Percentiles rank a stretch among this genome's conserved stretches.
phyloP scores from a whole-genome alignment of 2,797 vertebrate species.

The Petrocephalus schoutedeni region DNA sequence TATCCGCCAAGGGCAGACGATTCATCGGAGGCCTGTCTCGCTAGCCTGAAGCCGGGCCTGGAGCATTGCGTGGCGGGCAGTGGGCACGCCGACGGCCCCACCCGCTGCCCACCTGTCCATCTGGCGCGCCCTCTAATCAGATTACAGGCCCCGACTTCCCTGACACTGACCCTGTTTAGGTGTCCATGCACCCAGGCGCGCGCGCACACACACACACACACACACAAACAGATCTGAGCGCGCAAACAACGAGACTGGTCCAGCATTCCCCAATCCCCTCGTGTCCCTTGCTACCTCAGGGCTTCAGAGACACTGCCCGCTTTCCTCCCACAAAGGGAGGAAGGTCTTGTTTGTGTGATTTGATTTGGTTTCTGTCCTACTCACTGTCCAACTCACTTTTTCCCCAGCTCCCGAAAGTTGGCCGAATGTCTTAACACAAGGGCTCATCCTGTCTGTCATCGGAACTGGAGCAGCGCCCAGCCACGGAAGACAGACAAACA shows the following conservation, averaged over 20 bases:
- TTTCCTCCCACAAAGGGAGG: neutral
- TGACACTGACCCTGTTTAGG: neutral
- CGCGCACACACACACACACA: neutral
- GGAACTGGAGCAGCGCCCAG: neutral
- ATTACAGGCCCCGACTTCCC: constrained; percentile 4
- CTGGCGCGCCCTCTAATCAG: constrained; percentile 30
- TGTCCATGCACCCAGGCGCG: neutral
- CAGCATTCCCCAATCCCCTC: neutral
- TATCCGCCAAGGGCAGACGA: constrained; percentile 43
- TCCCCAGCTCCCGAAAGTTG: neutral
- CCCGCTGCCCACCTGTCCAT: constrained; percentile 38
- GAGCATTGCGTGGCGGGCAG: constrained; percentile 50
- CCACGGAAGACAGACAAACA: neutral
- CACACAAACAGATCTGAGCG: neutral
- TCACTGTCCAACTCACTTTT: neutral
- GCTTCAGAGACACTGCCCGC: neutral
- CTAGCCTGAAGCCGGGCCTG: constrained; percentile 42
- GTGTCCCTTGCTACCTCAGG: neutral
- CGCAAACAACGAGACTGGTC: neutral
- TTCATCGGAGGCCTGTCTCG: constrained; percentile 7
- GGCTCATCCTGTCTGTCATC: neutral
- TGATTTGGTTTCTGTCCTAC: neutral
- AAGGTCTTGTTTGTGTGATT: constrained; percentile 4
- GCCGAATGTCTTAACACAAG: neutral
- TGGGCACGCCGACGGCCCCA: constrained; percentile 36